Evolutionary conservation across 1,140 invertebrate species (phyloP), one percentile per base, ranked within the genome.

Genomic region (Streblospio benedicti): DNA sequence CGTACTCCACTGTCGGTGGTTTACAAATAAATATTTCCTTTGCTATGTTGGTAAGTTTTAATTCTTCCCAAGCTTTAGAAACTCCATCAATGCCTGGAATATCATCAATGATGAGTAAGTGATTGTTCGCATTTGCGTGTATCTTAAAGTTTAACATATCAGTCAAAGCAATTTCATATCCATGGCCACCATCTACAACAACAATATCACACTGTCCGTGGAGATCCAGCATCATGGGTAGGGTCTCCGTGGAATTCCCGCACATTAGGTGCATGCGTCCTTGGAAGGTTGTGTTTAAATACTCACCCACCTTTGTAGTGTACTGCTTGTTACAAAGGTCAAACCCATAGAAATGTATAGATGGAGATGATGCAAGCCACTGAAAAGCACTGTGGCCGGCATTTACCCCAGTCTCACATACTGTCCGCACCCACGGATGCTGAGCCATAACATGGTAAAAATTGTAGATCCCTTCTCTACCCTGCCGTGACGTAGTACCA

Each of bases 351-450:
- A 56, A 32, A 18, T 38, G 25, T 6, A 56, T 20, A 38, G 38
- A 6, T 14, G 31, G 32, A 12, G 38, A 38, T 9, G 53, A 32
- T 23, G 18, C 51, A n/a, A 62, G 60, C 35, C 28, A 58, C 27
- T 50, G 49, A 45, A 62, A 62, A 18, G 44, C 32, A 32, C 43
- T 50, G 14, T 51, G 55, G 9, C 60, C 60, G 18, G 25, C 41
- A 33, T 51, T 58, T 54, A 62, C 57, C n/a, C 60, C 60, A 16
- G 54, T 62, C 30, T 58, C 54, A 25, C 60, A 62, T 32, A 62
- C 47, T 16, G 54, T 58, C 33, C 28, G 33, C 35, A 38, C 32
- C 18, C 20, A 32, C 16, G 43, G 28, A 9, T 25, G 23, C 23
- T 35, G 23, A 14, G 55, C 60, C 41, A 62, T 28, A 9, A 45